Conservation (phyloP, 1,140 invertebrate species). For the Micrasema minimum region DNA sequence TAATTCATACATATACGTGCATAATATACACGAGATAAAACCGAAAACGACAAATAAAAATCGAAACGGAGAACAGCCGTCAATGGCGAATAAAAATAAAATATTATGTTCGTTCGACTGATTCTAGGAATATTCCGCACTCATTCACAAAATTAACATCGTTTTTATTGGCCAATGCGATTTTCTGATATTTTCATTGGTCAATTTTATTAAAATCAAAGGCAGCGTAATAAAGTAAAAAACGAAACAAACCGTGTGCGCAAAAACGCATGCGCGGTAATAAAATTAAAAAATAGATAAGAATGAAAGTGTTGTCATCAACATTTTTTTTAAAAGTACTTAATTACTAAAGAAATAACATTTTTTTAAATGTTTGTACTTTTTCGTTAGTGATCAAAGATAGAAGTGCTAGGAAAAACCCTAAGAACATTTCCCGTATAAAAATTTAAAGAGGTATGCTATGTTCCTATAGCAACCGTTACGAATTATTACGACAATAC, state of each 20-base stretch:
- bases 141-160: background rate
- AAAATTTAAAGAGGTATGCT: too few species aligned
- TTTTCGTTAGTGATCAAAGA: too few species aligned
- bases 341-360: too few species aligned
- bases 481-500: too few species aligned
- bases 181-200: slow-evolving; percentile 33
- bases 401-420: too few species aligned
- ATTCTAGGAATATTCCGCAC: background rate
- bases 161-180: slow-evolving; percentile 25
- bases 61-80: slow-evolving; percentile 40
- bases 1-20: slow-evolving; percentile 42
- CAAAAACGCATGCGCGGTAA: slow-evolving; percentile 37
- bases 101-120: slow-evolving; percentile 42
- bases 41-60: slow-evolving; percentile 45
- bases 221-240: slow-evolving; percentile 20
- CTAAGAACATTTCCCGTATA: too few species aligned
- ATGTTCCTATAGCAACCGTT: too few species aligned
- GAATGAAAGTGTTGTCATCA: slow-evolving; percentile 31
- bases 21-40: slow-evolving; percentile 27
- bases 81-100: slow-evolving; percentile 44
- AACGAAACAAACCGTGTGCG: slow-evolving; percentile 27
- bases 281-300: slow-evolving; percentile 33
- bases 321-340: slow-evolving; percentile 1
- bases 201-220: slow-evolving; percentile 34
- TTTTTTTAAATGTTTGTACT: too few species aligned